A percentile compares a stretch with the other conserved stretches of the same genome.
phyloP scores from a whole-genome alignment of 2,113 vertebrate species.

The Azemiops feae region DNA sequence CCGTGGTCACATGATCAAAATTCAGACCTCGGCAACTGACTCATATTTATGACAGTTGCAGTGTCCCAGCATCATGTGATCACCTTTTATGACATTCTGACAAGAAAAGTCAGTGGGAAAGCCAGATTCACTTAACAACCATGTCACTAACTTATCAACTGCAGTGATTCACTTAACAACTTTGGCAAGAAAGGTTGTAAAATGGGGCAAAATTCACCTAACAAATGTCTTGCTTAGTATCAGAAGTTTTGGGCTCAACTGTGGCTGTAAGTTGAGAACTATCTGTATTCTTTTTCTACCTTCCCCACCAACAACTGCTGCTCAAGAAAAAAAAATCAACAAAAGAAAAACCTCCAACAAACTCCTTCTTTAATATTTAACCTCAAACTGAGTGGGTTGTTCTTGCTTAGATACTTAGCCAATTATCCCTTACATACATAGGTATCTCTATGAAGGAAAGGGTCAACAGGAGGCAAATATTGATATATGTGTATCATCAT shows the following conservation, averaged over 20 bases:
- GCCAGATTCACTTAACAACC: not conserved
- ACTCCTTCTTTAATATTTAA: not conserved
- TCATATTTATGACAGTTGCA: not conserved
- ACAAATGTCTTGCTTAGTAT: not conserved
- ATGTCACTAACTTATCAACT: not conserved
- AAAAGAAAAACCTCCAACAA: not conserved
- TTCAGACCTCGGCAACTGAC: not conserved
- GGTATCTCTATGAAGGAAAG: not conserved
- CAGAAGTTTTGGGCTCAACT: not conserved
- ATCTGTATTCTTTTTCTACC: not conserved
- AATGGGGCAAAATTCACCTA: not conserved
- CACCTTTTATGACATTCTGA: not conserved
- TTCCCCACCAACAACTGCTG: not conserved
- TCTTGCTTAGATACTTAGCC: not conserved
- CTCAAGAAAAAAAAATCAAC: not conserved
- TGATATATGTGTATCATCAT: not conserved
- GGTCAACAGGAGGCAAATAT: not conserved
- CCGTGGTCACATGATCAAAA: not conserved
- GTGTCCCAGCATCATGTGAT: not conserved
- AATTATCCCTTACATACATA: not conserved
- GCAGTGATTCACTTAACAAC: not conserved
- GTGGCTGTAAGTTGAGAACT: not conserved
- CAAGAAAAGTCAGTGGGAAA: not conserved
- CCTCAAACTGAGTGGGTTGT: not conserved
- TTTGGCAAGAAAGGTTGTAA: not conserved